Base-by-base conservation (phyloP, 2,888 invertebrate genomes). In the Eudemis profundana region DNA sequence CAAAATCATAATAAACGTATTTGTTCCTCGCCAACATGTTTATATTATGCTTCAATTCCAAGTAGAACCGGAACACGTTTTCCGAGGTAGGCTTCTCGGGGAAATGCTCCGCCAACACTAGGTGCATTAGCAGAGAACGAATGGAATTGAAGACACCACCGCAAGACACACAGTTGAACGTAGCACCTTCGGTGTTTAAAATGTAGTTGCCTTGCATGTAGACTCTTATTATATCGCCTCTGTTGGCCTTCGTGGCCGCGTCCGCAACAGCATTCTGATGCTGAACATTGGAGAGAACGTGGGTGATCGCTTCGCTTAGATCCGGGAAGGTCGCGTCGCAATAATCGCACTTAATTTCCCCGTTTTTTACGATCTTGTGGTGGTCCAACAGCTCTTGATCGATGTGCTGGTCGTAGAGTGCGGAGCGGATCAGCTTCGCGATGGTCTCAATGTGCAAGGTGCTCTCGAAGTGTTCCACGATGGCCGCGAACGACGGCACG, bases 31-130 rank as follows among this genome's bases (percentile, higher is more conserved):
- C 84, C 75, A 89, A 73, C 89, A 92, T 88, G 64, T 78, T 86
- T 0, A 90, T 83, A 62, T 92, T 92, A 68, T 92, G 91, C 67
- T 92, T 92, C 69, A 92, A 47, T 65, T 92, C 91, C 69, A 92
- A 75, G 60, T 92, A 92, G 50, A 92, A 92, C 1, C 92, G 84
- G 75, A 92, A 92, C 0, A 91, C 82, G 61, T 85, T 85, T 60
- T 91, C 92, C 0, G 85, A 74, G 0, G 82, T 73, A 0, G 88
- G 89, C 47, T 85, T 89, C 1, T 76, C 70, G 0, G 71, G 68
- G 33, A 87, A 90, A 75, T 92, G 92, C 0, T 86, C 87, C 0
- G 92, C 89, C 69, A 81, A 90, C 0, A 90, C 86, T 70, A 92
- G 69, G 65, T 92, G 92, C 1, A 82, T 81, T 0, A 92, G 67